Conservation (phyloP, 2,113 vertebrate species). For the Ailuropoda melanoleuca region DNA sequence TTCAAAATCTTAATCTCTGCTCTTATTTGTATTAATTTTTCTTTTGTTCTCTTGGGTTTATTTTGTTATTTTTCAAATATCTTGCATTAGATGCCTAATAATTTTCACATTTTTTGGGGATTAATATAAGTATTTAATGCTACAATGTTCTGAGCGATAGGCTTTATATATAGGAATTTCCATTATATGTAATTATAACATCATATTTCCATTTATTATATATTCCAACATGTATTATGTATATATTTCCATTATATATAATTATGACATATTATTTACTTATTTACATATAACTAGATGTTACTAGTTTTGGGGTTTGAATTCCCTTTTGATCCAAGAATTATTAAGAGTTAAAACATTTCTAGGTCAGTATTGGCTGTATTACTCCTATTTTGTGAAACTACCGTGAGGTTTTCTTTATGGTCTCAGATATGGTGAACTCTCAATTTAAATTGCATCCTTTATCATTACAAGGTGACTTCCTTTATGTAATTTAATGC, state of each 20-base stretch:
- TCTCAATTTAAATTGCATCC: background rate
- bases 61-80: background rate
- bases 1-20: background rate
- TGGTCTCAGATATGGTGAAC: background rate
- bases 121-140: background rate
- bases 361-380: background rate
- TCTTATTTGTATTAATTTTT: background rate
- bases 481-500: background rate
- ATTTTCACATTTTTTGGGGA: background rate
- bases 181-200: background rate
- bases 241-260: background rate
- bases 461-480: background rate
- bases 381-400: background rate
- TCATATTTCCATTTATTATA: background rate
- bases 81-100: background rate
- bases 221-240: background rate
- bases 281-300: background rate
- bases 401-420: background rate
- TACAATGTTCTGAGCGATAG: background rate
- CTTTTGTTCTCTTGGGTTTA: background rate
- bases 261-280: background rate
- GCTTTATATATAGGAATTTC: background rate
- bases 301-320: background rate
- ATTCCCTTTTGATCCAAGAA: background rate
- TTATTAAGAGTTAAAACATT: background rate